Base-by-base conservation (phyloP, 2,797 vertebrate genomes). In the Lophotriccus pileatus region DNA sequence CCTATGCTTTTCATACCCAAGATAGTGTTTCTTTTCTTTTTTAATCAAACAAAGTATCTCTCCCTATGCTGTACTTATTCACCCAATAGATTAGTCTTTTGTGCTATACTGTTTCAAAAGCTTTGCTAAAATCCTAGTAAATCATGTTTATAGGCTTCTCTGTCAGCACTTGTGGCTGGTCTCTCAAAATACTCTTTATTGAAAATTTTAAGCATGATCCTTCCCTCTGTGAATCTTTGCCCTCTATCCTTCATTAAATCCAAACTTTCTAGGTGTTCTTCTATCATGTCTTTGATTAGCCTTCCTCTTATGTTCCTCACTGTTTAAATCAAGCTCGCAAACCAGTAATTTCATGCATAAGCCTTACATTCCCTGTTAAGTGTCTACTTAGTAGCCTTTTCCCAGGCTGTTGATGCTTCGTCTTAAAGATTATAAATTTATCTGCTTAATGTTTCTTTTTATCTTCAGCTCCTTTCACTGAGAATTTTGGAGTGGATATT, bases 111-210 rank as follows among this genome's bases (percentile, higher is more conserved):
- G 0, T 94, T 95, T 94, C 83, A 84, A 92, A 93, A 92, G 83
- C 87, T 93, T 87, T 90, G 77, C 81, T 88, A 93, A 96, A 96
- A 94, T 86, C 85, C 84, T 69, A 27, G 66, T 90, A 96, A 96
- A 96, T 92, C 83, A 94, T 87, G 47, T 83, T 84, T 72, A 70
- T 53, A 80, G 41, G 44, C 76, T 87, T 67, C 84, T 83, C 81
- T 95, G 87, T 81, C 75, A 95, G 59, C 84, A 78, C 43, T 89
- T 75, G 68, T 75, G 60, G 69, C 90, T 88, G 80, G 68, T 90
- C 76, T 84, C 73, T 91, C 85, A 89, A 85, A 96, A 86, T 84
- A 76, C 25, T 77, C 89, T 80, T 76, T 43, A 68, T 46, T 83
- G 89, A 81, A 63, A 92, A 93, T 93, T 78, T 92, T 77, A 89